phyloP scores from a whole-genome alignment of 2,888 invertebrate species.

The Hipparchia semele region DNA sequence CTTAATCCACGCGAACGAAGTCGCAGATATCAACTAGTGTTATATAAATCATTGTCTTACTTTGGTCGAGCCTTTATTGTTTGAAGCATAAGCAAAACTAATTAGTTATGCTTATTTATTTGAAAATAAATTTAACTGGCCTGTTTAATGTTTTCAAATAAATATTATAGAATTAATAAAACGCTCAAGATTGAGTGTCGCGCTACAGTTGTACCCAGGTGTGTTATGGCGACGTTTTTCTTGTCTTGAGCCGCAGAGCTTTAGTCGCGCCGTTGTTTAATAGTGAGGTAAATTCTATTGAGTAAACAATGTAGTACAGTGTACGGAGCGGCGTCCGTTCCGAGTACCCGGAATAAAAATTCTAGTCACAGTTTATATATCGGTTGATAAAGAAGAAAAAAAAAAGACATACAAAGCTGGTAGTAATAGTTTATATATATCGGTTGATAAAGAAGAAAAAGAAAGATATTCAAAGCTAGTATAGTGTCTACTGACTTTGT shows the following conservation, averaged over 20 bases:
- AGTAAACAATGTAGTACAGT: constrained; percentile 8
- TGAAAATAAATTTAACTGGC: background rate
- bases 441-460: too few relatives aligned
- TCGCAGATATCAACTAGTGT: background rate
- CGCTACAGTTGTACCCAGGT: constrained; percentile 65
- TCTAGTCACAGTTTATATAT: background rate
- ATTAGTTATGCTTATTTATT: too few relatives aligned
- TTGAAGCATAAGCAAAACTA: too few relatives aligned
- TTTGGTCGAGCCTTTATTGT: background rate
- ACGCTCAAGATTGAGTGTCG: constrained; percentile 58
- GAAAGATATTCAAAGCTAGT: too few relatives aligned
- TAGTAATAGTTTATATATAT: too few relatives aligned
- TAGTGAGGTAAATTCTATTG: constrained; percentile 49
- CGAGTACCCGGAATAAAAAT: background rate
- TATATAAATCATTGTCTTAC: background rate
- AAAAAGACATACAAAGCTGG: too few relatives aligned
- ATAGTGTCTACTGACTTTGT: too few relatives aligned
- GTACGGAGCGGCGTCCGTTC: background rate
- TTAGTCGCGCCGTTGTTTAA: constrained; percentile 43
- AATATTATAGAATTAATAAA: constrained; percentile 28
- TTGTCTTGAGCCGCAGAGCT: constrained; percentile 54
- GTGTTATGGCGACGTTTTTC: constrained; percentile 77
- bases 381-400: too few relatives aligned
- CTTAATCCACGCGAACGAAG: too few relatives aligned
- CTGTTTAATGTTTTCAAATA: background rate